A percentile compares a stretch with the other conserved stretches of the same genome.
These are phyloP conservation scores for Karalla daura DNA, from an alignment of 2,797 vertebrate genomes.

Conservation along the genomic window DNA sequence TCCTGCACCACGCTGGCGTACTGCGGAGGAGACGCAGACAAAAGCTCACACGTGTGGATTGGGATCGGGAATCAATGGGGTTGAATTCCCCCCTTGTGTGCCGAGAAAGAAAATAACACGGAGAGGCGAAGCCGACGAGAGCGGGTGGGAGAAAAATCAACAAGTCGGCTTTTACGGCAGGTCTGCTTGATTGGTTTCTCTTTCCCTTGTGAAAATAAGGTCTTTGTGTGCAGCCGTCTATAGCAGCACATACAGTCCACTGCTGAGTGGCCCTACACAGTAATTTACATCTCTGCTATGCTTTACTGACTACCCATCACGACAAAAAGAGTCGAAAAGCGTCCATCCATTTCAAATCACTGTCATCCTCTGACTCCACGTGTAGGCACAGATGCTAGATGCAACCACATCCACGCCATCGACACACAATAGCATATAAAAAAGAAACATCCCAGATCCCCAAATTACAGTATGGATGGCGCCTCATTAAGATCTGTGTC, in stretches of 20 bases:
- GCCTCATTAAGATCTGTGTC: too few species aligned
- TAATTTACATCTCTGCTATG: conserved; percentile 56
- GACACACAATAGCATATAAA: not conserved
- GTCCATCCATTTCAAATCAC: conserved; percentile 12
- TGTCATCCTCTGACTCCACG: conserved; percentile 37
- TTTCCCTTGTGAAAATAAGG: conserved; percentile 49
- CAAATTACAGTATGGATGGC: not conserved
- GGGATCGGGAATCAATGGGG: not conserved
- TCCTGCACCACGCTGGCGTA: conserved; percentile 93
- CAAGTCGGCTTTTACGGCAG: conserved; percentile 15
- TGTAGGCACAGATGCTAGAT: conserved; percentile 19
- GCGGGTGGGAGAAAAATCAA: conserved; percentile 3
- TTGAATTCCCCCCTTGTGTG: conserved; percentile 12
- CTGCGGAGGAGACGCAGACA: conserved; percentile 73
- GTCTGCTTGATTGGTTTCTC: not conserved
- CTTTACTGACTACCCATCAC: conserved; percentile 27
- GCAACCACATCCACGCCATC: conserved; percentile 5
- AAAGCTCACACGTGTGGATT: conserved; percentile 12
- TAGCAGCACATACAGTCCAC: conserved; percentile 56
- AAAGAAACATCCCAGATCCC: conserved; percentile 3
- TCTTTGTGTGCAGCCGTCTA: conserved; percentile 47
- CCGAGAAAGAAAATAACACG: conserved; percentile 7
- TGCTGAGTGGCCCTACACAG: conserved; percentile 28
- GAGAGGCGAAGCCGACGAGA: conserved; percentile 17
- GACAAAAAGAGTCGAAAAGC: conserved; percentile 31